These are phyloP conservation scores for Saccostrea cuccullata DNA, from an alignment of 1,140 invertebrate genomes.

Conservation along the genomic window DNA sequence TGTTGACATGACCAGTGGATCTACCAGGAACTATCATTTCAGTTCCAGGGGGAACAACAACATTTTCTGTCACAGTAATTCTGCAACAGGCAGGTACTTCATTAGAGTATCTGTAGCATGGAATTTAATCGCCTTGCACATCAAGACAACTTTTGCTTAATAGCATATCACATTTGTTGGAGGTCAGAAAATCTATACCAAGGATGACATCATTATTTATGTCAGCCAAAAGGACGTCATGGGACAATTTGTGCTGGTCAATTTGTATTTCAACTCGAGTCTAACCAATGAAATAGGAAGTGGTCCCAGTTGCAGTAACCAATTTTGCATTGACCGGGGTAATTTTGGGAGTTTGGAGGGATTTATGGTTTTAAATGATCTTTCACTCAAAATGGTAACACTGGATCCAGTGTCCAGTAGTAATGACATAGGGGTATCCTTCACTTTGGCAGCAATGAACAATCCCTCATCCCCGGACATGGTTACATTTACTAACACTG, in stretches of 20 bases:
- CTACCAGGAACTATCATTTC: slow-evolving; percentile 46
- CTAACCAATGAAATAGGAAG: slow-evolving; percentile 33
- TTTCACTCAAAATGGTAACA: slow-evolving; percentile 33
- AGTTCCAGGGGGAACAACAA: background rate
- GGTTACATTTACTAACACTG: slow-evolving; percentile 16
- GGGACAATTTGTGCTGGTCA: slow-evolving; percentile 7
- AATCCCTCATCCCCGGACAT: too few species aligned
- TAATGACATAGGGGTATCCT: slow-evolving; percentile 10
- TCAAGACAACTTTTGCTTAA: slow-evolving; percentile 12
- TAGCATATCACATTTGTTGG: slow-evolving; percentile 4
- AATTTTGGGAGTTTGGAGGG: background rate
- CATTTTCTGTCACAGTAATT: slow-evolving; percentile 15
- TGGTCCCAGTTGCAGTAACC: too few species aligned
- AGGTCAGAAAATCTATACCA: background rate
- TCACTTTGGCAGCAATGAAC: background rate
- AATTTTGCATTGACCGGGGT: background rate
- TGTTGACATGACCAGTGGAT: slow-evolving; percentile 31
- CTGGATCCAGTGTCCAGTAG: background rate
- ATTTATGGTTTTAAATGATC: background rate
- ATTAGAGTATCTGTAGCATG: background rate
- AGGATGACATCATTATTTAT: too few species aligned
- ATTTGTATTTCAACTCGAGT: background rate
- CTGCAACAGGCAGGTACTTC: slow-evolving; percentile 11
- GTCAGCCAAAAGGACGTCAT: background rate
- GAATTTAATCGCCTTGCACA: slow-evolving; percentile 12